phyloP scores from a whole-genome alignment of 1,140 invertebrate genomes.

The Lasioglossum albipes region DNA sequence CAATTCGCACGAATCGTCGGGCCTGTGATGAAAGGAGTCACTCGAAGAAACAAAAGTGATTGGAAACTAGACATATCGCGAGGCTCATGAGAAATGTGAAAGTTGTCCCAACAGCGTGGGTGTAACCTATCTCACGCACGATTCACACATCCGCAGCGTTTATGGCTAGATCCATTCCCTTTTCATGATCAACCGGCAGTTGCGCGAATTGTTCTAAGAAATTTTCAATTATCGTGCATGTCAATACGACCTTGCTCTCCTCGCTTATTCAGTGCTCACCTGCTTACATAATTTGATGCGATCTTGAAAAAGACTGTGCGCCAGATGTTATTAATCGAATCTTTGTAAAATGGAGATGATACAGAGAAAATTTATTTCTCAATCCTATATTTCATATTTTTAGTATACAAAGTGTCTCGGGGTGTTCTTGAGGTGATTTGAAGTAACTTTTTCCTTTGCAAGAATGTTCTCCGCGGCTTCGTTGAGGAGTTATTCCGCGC shows the following conservation, averaged over 20 bases:
- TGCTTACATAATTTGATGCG: neutral
- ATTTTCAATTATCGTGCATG: neutral
- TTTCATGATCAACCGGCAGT: neutral
- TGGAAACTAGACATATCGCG: conserved; percentile 34
- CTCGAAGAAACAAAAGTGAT: conserved; percentile 35
- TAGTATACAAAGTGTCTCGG: too few species aligned
- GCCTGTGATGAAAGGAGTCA: conserved; percentile 23
- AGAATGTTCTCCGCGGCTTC: too few species aligned
- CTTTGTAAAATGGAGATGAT: too few species aligned
- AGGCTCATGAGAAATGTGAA: conserved; percentile 70
- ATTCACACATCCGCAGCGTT: conserved; percentile 12
- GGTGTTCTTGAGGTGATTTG: too few species aligned
- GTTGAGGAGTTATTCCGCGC: too few species aligned
- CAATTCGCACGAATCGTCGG: conserved; percentile 58
- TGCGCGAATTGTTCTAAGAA: neutral
- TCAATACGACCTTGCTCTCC: neutral
- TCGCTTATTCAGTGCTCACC: neutral
- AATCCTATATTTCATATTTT: too few species aligned
- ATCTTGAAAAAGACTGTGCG: too few species aligned
- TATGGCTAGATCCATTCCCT: conserved; percentile 1
- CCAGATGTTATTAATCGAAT: too few species aligned
- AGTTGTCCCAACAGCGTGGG: conserved; percentile 57
- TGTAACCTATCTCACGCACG: conserved; percentile 66
- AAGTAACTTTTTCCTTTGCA: too few species aligned
- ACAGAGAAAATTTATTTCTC: too few species aligned